A percentile compares a stretch with the other conserved stretches of the same genome.
phyloP scores from a whole-genome alignment of 2,888 invertebrate genomes.

The Apamea anceps region DNA sequence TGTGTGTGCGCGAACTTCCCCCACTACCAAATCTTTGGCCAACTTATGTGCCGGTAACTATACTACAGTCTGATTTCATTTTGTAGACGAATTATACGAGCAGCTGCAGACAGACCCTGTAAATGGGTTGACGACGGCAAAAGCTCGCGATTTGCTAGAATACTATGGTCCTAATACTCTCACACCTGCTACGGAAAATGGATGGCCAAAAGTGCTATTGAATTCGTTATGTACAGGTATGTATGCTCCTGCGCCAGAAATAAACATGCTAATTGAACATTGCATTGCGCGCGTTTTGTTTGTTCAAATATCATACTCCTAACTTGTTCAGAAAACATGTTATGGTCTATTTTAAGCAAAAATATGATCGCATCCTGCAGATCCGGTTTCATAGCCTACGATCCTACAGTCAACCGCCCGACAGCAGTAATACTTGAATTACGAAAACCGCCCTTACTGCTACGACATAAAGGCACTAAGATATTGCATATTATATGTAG shows the following conservation, averaged over 20 bases:
- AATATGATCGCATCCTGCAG: neutral
- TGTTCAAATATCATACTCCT: constrained; percentile 22
- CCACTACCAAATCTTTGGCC: too few relatives aligned
- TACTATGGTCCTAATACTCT: constrained; percentile 93
- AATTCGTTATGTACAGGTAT: constrained; percentile 85
- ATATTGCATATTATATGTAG: neutral
- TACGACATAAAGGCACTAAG: neutral
- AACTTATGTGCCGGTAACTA: too few relatives aligned
- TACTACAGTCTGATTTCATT: neutral
- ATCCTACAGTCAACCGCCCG: neutral
- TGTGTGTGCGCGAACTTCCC: too few relatives aligned
- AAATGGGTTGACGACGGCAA: constrained; percentile 91
- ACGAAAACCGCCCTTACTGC: neutral
- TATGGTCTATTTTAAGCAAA: constrained; percentile 6
- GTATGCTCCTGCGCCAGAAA: constrained; percentile 5
- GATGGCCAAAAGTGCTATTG: constrained; percentile 92
- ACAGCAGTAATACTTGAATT: neutral
- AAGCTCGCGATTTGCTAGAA: constrained; percentile 89
- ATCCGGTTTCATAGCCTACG: neutral
- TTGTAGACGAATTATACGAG: constrained; percentile 79
- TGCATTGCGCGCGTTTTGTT: constrained; percentile 1
- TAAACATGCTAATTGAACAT: constrained; percentile 21
- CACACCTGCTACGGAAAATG: constrained; percentile 93
- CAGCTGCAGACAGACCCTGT: constrained; percentile 79
- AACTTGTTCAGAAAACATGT: neutral